phyloP scores from a whole-genome alignment of 1,140 invertebrate species.

The Ips nitidus region DNA sequence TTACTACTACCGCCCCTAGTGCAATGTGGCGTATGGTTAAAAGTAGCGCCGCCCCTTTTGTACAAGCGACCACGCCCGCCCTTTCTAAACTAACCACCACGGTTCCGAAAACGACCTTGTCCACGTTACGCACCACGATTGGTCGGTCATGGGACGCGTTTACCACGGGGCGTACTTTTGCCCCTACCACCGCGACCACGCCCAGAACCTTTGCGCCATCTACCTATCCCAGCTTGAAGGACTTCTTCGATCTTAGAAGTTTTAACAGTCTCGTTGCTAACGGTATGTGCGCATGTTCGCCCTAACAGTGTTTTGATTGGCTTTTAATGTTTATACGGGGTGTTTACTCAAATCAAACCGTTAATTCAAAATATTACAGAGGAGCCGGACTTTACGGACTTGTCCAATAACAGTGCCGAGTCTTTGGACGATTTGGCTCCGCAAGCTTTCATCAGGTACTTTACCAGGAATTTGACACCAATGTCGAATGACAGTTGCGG shows the following conservation, averaged over 20 bases:
- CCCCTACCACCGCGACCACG: conserved; percentile 38
- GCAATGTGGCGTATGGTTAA: conserved; percentile 44
- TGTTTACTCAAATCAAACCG: not conserved
- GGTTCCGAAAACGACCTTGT: conserved; percentile 55
- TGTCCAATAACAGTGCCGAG: conserved; percentile 45
- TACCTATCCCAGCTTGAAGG: conserved; percentile 35
- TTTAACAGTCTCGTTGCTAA: conserved; percentile 45
- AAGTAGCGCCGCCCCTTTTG: conserved; percentile 54
- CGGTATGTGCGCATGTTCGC: conserved; percentile 25
- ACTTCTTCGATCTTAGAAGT: conserved; percentile 45
- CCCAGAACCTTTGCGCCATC: conserved; percentile 22
- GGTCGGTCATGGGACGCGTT: conserved; percentile 26
- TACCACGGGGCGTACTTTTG: conserved; percentile 42
- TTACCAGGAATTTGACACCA: conserved; percentile 32
- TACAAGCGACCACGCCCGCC: conserved; percentile 29
- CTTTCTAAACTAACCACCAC: conserved; percentile 40
- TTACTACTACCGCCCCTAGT: conserved; percentile 38
- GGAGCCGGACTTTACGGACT: conserved; percentile 33
- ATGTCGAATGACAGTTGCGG: conserved; percentile 63
- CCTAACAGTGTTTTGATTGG: not conserved
- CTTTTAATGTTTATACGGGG: not conserved
- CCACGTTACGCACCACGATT: conserved; percentile 52
- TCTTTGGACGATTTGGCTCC: conserved; percentile 46
- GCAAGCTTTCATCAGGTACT: conserved; percentile 45
- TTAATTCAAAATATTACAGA: conserved; percentile 29